phyloP scores from a whole-genome alignment of 1,140 invertebrate species.

The Bombus affinis region DNA sequence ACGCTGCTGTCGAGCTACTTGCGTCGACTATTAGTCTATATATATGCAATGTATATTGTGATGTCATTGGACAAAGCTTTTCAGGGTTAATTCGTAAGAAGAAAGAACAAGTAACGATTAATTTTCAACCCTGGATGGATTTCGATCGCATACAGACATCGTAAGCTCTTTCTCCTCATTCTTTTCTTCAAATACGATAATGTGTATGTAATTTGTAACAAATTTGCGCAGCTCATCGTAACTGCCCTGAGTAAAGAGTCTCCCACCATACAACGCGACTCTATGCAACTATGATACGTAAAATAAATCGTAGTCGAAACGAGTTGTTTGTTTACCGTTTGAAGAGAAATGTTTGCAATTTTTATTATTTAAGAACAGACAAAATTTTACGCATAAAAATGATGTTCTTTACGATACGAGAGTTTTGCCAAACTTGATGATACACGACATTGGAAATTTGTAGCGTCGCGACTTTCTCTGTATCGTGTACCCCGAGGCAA shows the following conservation, averaged over 20 bases:
- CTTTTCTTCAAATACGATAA: conserved; percentile 34
- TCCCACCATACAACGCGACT: conserved; percentile 39
- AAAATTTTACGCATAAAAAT: not conserved
- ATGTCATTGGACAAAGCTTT: not conserved
- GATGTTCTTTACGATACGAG: not conserved
- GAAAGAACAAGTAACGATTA: conserved; percentile 42
- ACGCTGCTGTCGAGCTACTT: not conserved
- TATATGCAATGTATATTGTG: not conserved
- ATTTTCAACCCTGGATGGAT: conserved; percentile 24
- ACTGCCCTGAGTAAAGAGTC: conserved; percentile 69
- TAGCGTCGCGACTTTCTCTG: no score
- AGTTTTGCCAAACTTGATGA: no score
- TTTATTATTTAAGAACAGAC: not conserved
- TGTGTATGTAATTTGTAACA: conserved; percentile 53
- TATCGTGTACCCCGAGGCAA: no score
- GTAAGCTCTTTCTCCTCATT: conserved; percentile 27
- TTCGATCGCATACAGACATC: conserved; percentile 20
- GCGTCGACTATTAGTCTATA: not conserved
- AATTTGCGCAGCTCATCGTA: conserved; percentile 50
- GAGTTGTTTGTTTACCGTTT: not conserved
- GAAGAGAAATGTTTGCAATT: no score
- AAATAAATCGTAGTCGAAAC: not conserved
- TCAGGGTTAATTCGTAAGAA: conserved; percentile 32
- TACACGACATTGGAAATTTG: no score
- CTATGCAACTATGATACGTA: not conserved